Evolutionary conservation across 1,140 invertebrate species (phyloP).

Genomic region (Zaprionus ghesquierei): DNA sequence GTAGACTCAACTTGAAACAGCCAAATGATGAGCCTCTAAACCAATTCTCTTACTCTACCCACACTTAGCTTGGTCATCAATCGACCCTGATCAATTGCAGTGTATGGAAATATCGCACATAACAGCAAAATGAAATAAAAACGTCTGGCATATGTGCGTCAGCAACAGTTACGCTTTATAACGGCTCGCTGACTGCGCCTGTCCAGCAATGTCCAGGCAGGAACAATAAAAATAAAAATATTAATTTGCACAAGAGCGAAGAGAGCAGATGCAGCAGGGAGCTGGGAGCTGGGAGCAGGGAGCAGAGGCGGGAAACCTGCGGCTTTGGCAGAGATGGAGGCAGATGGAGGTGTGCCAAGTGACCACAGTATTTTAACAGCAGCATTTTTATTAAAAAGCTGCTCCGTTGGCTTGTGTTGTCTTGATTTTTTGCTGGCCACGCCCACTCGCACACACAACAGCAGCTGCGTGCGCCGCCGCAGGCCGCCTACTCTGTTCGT

Average conservation of each 20-base stretch:
- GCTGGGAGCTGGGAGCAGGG: slow-evolving; percentile 5
- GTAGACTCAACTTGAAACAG: too few species aligned
- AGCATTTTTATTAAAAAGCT: slow-evolving; percentile 70
- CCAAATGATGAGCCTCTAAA: too few species aligned
- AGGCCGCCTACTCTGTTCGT: slow-evolving; percentile 27
- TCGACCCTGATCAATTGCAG: not conserved
- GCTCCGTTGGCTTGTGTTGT: slow-evolving; percentile 31
- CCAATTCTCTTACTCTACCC: not conserved
- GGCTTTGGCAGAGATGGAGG: not conserved
- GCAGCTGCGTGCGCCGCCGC: slow-evolving; percentile 6
- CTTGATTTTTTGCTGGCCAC: slow-evolving; percentile 49
- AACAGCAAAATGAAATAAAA: slow-evolving; percentile 73
- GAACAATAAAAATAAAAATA: slow-evolving; percentile 79
- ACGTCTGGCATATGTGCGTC: slow-evolving; percentile 71
- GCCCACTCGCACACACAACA: slow-evolving; percentile 45
- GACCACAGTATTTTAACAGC: slow-evolving; percentile 74
- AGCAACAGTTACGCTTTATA: slow-evolving; percentile 75
- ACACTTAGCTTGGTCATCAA: not conserved
- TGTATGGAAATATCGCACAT: slow-evolving; percentile 54
- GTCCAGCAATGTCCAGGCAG: slow-evolving; percentile 31
- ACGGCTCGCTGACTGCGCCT: slow-evolving; percentile 40
- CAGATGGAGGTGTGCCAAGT: slow-evolving; percentile 28
- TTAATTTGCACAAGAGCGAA: slow-evolving; percentile 58
- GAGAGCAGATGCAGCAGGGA: not conserved
- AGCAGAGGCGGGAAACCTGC: not conserved